Conservation (phyloP, 1,140 invertebrate species). For the Drosophila rhopaloa region DNA sequence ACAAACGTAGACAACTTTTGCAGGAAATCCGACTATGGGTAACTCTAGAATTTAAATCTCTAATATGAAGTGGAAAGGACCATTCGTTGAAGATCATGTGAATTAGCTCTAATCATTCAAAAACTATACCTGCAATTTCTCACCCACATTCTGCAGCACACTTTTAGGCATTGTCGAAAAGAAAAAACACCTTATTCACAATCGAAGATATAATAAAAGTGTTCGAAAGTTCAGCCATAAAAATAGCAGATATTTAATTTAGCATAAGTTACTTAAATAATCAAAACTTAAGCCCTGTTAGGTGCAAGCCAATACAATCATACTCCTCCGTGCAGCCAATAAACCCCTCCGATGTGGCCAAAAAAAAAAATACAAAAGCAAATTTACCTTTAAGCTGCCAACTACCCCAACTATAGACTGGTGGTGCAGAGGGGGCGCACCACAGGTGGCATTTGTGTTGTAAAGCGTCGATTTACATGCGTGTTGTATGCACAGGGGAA, state of each 20-base stretch:
- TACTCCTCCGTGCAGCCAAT: not conserved
- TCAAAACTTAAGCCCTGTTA: not conserved
- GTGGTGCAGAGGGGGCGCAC: conserved; percentile 29
- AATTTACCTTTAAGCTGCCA: conserved; percentile 68
- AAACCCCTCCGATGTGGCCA: not conserved
- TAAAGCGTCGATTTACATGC: conserved; percentile 78
- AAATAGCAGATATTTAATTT: not conserved
- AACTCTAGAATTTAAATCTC: not conserved
- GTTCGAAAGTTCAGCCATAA: too few relatives aligned
- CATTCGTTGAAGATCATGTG: too few relatives aligned
- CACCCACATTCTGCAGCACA: too few relatives aligned
- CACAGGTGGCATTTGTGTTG: conserved; percentile 75
- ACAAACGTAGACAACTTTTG: not conserved
- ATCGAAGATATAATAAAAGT: too few relatives aligned
- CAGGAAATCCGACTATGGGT: not conserved
- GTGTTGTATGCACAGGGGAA: conserved; percentile 40
- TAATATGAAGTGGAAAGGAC: too few relatives aligned
- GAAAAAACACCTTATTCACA: too few relatives aligned
- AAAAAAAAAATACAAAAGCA: conserved; percentile 52
- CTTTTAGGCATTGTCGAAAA: too few relatives aligned
- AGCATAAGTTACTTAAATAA: not conserved
- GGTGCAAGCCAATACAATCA: not conserved
- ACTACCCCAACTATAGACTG: conserved; percentile 28
- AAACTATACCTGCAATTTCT: too few relatives aligned
- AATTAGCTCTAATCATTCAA: too few relatives aligned